Conservation (phyloP, 2,888 invertebrate species). For the Aquatica leii region DNA sequence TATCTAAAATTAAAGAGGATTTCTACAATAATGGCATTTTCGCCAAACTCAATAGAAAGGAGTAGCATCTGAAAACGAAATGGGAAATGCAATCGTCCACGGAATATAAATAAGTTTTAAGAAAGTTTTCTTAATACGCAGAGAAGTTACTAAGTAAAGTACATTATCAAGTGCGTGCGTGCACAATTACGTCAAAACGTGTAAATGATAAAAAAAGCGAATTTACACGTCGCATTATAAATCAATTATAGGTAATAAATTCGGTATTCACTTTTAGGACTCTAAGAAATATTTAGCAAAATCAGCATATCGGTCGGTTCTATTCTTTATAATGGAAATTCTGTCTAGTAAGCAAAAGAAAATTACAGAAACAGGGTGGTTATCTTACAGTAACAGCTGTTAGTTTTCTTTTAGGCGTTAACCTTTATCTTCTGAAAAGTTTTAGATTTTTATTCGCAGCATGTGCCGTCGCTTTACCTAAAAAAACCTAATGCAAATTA, state of each 20-base stretch:
- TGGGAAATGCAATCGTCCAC: conserved; percentile 11
- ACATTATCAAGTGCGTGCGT: not conserved
- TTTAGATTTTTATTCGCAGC: conserved; percentile 1
- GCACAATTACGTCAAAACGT: no score
- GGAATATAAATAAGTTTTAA: conserved; percentile 11
- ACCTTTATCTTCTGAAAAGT: conserved; percentile 10
- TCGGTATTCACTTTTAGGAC: not conserved
- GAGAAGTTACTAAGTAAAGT: not conserved
- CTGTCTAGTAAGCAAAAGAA: conserved; percentile 18
- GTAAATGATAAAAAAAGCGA: no score
- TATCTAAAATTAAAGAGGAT: conserved; percentile 12
- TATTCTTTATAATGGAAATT: conserved; percentile 17
- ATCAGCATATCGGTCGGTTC: conserved; percentile 17
- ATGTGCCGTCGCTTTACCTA: not conserved
- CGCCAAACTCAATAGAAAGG: conserved; percentile 10
- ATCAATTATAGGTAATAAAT: no score
- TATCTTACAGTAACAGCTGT: conserved; percentile 22
- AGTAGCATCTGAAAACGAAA: conserved; percentile 13
- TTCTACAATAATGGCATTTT: conserved; percentile 9
- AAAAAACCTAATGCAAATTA: conserved; percentile 32
- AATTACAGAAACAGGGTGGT: conserved; percentile 21
- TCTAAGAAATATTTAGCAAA: conserved; percentile 6
- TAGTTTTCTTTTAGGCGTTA: conserved; percentile 15
- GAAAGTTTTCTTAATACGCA: conserved; percentile 10
- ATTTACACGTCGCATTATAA: no score